Percentiles rank a stretch among this genome's conserved stretches.
Evolutionary conservation across 2,888 invertebrate genomes (phyloP).

Genomic region (Quadriops clusia): DNA sequence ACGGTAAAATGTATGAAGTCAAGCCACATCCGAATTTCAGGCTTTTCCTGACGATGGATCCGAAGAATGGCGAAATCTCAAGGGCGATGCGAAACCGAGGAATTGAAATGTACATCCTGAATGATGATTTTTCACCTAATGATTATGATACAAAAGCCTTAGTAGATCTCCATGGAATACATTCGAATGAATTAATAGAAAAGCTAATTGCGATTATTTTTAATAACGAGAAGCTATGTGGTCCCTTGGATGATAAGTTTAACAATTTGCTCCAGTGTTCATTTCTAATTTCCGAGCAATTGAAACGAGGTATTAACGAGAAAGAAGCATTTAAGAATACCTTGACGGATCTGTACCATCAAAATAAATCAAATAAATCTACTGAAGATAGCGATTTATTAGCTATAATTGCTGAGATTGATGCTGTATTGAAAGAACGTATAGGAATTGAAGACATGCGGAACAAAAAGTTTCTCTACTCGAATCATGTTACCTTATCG

Average conservation of each 20-base stretch:
- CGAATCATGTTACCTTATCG: too few relatives aligned
- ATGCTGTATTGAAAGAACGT: too few relatives aligned
- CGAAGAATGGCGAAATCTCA: slow-evolving; percentile 90
- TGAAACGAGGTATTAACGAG: slow-evolving; percentile 47
- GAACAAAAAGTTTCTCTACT: too few relatives aligned
- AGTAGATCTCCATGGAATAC: slow-evolving; percentile 39
- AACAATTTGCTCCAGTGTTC: slow-evolving; percentile 55
- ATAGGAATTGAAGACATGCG: too few relatives aligned
- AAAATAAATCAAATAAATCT: slow-evolving; percentile 28
- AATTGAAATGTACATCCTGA: slow-evolving; percentile 68
- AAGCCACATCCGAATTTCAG: slow-evolving; percentile 84
- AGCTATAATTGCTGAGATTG: too few relatives aligned
- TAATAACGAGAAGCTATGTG: too few relatives aligned
- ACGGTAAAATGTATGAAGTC: slow-evolving; percentile 60
- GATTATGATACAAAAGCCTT: slow-evolving; percentile 42
- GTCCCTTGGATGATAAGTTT: too few relatives aligned
- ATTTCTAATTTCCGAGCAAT: slow-evolving; percentile 51
- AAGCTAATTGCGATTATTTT: too few relatives aligned
- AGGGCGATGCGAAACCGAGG: slow-evolving; percentile 98
- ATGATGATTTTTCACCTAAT: slow-evolving; percentile 17
- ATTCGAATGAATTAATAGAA: too few relatives aligned
- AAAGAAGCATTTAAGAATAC: slow-evolving; percentile 44
- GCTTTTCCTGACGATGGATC: slow-evolving; percentile 90
- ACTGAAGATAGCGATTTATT: too few relatives aligned
- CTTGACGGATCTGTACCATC: slow-evolving; percentile 52